Base-by-base conservation (phyloP, 2,888 invertebrate species). In the Lycia hirtaria region DNA sequence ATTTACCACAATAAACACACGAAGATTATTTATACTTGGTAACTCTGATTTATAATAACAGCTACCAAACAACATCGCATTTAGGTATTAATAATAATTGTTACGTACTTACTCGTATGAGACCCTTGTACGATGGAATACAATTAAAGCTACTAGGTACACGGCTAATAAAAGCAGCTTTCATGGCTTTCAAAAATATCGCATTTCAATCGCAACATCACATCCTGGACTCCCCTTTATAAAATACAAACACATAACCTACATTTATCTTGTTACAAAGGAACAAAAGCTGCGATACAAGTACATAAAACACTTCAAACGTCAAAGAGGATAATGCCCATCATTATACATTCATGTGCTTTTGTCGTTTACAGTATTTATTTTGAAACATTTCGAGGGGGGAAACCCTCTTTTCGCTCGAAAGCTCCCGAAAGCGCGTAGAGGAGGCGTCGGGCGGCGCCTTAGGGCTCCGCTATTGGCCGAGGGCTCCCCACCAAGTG, bases 341-440 rank as follows among this genome's bases (percentile, higher is more conserved):
- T 92, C 89, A 92, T 92, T 91, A 91, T 88, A 88, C 79, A 91
- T 92, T 92, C 91, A 91, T 91, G 87, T 87, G 87, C 88, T 84
- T 66, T 88, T 89, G 88, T 89, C 87, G 81, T 87, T 89, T 89
- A 88, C 87, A 90, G 88, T 90, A 89, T 91, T 92, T 91, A 91
- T 91, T 92, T 90, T 88, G 83, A 86, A 88, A 88, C 78, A 73
- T 83, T 77, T 83, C 83, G 81, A 87, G 63, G 85, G 91, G 80
- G 78, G 81, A 30, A 85, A 76, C 90, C 90, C 88, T 84, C 85
- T 84, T 89, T 85, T 81, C 85, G 86, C 77, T 83, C 78, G 86
- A 87, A 87, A 88, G 88, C 89, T 87, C 83, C 88, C 88, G 84
- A 87, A 90, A 89, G 85, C 74, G 77, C 67, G 70, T 61, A 68